Evolutionary conservation across 2,888 invertebrate genomes (phyloP), one percentile per base, ranked within the genome.

Genomic region (Leucozona laternaria): DNA sequence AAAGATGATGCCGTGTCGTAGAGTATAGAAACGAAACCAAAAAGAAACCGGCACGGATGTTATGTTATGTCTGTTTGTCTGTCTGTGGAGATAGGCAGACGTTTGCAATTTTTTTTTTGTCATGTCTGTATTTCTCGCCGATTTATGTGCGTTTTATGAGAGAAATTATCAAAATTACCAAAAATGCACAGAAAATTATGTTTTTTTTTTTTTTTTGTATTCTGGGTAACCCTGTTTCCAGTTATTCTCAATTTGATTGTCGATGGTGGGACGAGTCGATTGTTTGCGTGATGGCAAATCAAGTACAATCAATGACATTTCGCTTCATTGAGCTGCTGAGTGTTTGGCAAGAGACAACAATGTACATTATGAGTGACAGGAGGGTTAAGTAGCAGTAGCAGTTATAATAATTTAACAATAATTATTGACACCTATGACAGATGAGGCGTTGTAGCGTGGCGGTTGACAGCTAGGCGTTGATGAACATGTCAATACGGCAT

Each of bases 41-140:
- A 43, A 83, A 79, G 34, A 75, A 57, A 68, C 79, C 83, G 70
- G 75, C 79, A 57, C 60, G 62, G 60, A 68, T 22, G 45, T 81
- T 64, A 53, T 53, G 53, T 55, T 17, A 25, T 17, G 60, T 64
- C 43, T 28, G 60, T 64, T 28, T 28, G 45, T 11, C 43, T 43
- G 40, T 45, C 7, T 37, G 20, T 15, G 20, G 22, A 62, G 28
- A 62, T 28, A 45, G 60, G 10, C 66, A 70, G 73, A 68, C 57
- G 53, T 68, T 79, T 55, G 75, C 83, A 79, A 71, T 43, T 17
- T 37, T 53, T 40, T 31, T 43, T 22, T 34, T 20, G 10, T 50
- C 25, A 15, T 22, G 0, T 31, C 10, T 22, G 17, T 15, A 53
- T 53, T 53, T 53, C 25, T 53, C 53, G 37, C 37, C 37, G 13